These are phyloP conservation scores for Leucopsar rothschildi DNA, from an alignment of 2,113 vertebrate species.

Conservation along the genomic window DNA sequence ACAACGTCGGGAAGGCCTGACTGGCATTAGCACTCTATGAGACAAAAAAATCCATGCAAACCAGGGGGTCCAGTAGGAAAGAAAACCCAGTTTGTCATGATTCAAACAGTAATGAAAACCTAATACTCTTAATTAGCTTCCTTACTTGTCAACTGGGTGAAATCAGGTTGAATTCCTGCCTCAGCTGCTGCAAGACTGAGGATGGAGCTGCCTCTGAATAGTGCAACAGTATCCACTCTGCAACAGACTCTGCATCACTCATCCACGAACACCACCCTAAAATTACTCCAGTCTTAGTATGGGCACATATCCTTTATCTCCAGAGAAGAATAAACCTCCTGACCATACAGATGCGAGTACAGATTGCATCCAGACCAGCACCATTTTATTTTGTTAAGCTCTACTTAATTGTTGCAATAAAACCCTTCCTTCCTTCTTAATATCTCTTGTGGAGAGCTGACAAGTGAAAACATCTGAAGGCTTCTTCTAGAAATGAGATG, in stretches of 20 bases:
- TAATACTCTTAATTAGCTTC: background rate
- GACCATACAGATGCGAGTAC: background rate
- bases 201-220: background rate
- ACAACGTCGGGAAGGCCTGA: background rate
- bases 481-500: background rate
- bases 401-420: background rate
- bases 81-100: background rate
- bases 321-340: background rate
- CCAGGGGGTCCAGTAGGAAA: background rate
- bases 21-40: background rate
- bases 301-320: background rate
- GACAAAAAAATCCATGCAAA: background rate
- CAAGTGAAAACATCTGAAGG: background rate
- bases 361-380: background rate
- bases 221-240: background rate
- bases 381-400: background rate
- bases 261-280: fast-evolving
- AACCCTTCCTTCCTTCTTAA: background rate
- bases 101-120: background rate
- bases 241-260: background rate
- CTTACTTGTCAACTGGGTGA: background rate
- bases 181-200: background rate
- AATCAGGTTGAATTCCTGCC: background rate
- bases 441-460: background rate
- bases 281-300: background rate